Percentiles rank a stretch among this genome's conserved stretches.
These are phyloP conservation scores for Hydrophis major DNA, from an alignment of 2,797 vertebrate genomes.

Conservation along the genomic window DNA sequence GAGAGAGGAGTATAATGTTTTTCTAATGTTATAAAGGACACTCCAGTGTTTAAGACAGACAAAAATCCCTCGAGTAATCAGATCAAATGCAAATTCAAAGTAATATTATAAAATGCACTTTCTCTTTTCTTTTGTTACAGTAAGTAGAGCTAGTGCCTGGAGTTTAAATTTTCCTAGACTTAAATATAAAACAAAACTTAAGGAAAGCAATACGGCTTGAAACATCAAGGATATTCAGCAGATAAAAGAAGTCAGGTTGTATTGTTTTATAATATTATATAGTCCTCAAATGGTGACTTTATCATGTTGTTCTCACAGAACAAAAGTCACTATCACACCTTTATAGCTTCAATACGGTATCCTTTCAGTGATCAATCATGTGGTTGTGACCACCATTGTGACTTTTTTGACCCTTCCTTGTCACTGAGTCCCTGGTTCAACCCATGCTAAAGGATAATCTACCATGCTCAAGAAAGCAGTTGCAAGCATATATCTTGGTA, in stretches of 20 bases:
- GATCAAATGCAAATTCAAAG: background rate
- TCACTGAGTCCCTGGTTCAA: background rate
- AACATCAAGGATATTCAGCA: background rate
- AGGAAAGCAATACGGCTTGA: background rate
- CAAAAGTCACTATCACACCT: background rate
- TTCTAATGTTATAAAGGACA: background rate
- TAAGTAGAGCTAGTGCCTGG: background rate
- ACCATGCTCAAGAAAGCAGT: background rate
- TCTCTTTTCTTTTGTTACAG: background rate
- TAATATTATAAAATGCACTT: background rate
- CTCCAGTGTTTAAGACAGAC: background rate
- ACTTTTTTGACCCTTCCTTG: background rate
- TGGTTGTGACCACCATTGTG: background rate
- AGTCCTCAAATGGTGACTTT: background rate
- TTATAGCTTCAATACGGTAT: background rate
- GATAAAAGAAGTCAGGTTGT: background rate
- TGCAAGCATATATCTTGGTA: background rate
- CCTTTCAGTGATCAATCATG: background rate
- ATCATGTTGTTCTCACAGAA: background rate
- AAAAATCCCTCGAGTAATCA: slow-evolving; percentile 1
- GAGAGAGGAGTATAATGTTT: background rate
- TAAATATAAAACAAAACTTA: background rate
- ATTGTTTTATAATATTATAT: background rate
- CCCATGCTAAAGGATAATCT: background rate
- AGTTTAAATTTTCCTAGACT: background rate